Evolutionary conservation across 2,797 vertebrate genomes (phyloP).

Genomic region (Halcyon badia): DNA sequence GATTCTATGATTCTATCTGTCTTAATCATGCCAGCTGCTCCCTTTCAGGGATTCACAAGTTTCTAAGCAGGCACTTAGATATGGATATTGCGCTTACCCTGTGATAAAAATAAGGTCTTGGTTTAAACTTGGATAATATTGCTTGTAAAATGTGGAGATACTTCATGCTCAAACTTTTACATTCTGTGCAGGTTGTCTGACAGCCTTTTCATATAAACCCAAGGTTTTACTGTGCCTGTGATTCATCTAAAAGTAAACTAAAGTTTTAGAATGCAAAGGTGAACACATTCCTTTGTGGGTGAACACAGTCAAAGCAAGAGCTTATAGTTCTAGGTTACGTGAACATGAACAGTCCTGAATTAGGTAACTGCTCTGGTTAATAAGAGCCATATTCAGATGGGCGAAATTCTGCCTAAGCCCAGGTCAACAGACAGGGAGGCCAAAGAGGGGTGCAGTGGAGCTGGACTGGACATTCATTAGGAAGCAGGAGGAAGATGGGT

Average conservation of each 20-base stretch:
- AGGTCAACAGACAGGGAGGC: neutral
- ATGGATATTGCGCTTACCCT: neutral
- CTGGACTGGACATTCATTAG: neutral
- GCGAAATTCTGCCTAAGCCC: neutral
- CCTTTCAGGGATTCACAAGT: neutral
- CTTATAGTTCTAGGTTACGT: neutral
- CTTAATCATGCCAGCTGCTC: neutral
- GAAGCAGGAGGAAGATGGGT: neutral
- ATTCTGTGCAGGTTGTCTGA: neutral
- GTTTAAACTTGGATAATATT: neutral
- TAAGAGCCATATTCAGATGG: neutral
- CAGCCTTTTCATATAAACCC: neutral
- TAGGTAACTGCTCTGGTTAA: slow-evolving; percentile 33
- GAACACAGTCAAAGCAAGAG: neutral
- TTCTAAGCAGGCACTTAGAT: neutral
- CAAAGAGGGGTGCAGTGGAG: neutral
- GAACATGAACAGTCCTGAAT: neutral
- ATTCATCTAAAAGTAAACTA: neutral
- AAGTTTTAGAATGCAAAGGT: neutral
- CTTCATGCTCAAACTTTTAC: neutral
- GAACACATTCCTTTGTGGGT: neutral
- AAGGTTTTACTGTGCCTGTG: neutral
- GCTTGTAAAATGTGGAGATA: neutral
- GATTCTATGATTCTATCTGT: neutral
- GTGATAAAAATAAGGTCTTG: neutral